phyloP scores from a whole-genome alignment of 2,113 vertebrate species.

The Charina bottae region DNA sequence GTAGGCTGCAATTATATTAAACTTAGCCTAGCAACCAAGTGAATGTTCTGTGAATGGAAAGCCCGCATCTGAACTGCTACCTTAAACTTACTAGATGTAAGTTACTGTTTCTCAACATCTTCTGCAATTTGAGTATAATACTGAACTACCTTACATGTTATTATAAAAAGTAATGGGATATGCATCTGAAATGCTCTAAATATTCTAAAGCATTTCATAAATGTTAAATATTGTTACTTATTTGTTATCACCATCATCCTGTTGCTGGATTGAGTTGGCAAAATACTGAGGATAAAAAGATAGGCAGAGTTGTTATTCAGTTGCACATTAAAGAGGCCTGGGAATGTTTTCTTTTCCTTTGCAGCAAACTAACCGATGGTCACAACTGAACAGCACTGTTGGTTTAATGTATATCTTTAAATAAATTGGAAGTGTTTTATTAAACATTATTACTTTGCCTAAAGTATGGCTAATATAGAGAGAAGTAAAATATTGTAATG shows the following conservation, averaged over 20 bases:
- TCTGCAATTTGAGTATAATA: background rate
- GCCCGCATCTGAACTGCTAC: background rate
- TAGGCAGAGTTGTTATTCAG: background rate
- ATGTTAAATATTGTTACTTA: background rate
- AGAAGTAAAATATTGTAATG: background rate
- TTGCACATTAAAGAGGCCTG: background rate
- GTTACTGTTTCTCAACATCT: background rate
- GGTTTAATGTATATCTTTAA: background rate
- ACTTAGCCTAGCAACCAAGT: background rate
- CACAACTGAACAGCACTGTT: background rate
- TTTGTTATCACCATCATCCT: background rate
- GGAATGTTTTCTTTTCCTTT: background rate
- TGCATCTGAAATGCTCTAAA: background rate
- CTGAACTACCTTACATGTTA: background rate
- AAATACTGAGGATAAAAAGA: background rate
- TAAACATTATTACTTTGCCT: background rate
- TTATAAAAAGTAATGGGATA: background rate
- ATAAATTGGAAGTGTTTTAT: background rate
- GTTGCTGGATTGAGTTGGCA: too few relatives aligned
- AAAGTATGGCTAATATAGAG: background rate
- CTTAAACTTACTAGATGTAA: background rate
- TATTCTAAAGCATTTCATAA: background rate
- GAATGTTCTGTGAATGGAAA: background rate
- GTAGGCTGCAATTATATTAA: background rate
- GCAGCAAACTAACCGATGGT: background rate